These are phyloP conservation scores for Phorcus lineatus DNA, from an alignment of 2,888 invertebrate species.

Conservation along the genomic window DNA sequence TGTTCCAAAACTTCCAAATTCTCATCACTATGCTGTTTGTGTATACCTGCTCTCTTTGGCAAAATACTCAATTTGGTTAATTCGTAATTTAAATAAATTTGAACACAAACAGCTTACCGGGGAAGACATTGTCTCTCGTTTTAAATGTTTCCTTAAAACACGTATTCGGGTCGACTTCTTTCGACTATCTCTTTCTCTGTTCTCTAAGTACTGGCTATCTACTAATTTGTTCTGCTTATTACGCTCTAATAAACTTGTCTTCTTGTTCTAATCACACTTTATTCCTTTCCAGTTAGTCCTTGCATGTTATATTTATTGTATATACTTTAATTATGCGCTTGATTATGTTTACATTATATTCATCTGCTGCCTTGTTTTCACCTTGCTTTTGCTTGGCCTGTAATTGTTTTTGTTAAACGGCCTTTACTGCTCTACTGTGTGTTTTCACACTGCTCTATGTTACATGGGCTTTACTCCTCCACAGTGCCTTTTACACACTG, in stretches of 20 bases:
- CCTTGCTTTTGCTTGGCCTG: no score
- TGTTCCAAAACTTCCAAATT: slow-evolving; percentile 2
- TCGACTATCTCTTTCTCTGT: background rate
- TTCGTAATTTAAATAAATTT: background rate
- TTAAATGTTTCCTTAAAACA: background rate
- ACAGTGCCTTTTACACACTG: no score
- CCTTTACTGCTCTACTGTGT: no score
- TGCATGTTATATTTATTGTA: no score
- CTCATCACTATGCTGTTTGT: background rate
- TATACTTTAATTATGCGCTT: no score
- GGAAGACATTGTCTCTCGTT: background rate
- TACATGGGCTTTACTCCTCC: no score
- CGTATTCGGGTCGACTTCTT: background rate
- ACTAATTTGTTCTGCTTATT: background rate
- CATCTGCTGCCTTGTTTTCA: no score
- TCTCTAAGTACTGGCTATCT: background rate
- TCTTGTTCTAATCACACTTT: no score
- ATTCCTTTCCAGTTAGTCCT: no score
- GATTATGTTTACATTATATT: no score
- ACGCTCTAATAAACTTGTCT: background rate
- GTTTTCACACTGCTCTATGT: no score
- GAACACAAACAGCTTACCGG: background rate
- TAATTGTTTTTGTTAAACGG: no score
- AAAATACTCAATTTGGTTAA: background rate
- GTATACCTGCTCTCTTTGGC: background rate